Evolutionary conservation across 2,113 vertebrate genomes (phyloP).

Genomic region (Malurus melanocephalus): DNA sequence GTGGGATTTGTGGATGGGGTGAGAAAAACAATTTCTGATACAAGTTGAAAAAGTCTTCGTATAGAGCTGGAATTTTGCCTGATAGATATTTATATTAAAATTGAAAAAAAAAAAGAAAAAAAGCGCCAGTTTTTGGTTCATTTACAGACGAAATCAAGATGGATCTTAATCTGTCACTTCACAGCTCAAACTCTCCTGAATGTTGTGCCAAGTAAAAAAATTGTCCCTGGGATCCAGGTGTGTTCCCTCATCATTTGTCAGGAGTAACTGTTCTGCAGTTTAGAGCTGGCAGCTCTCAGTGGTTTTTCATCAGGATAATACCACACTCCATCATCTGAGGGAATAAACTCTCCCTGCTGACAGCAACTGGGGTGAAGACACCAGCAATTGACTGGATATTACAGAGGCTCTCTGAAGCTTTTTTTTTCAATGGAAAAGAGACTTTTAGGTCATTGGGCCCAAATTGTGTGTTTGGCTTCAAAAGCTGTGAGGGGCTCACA

Average conservation of each 20-base stretch:
- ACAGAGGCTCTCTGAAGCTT: not conserved
- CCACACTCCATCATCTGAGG: not conserved
- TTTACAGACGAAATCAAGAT: not conserved
- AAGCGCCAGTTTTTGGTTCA: not conserved
- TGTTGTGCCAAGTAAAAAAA: not conserved
- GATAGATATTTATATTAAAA: not conserved
- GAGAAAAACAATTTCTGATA: not conserved
- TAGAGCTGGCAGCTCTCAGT: not conserved
- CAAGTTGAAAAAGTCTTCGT: not conserved
- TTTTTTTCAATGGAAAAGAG: not conserved
- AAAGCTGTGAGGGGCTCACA: not conserved
- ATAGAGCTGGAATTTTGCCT: not conserved
- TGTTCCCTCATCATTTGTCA: constrained; percentile 29
- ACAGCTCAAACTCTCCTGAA: not conserved
- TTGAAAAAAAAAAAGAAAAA: not conserved
- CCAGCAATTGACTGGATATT: not conserved
- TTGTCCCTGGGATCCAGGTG: not conserved
- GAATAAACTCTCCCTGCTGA: constrained; percentile 30
- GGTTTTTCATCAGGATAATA: constrained; percentile 38
- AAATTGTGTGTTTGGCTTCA: constrained; percentile 17
- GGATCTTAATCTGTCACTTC: not conserved
- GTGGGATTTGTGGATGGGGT: not conserved
- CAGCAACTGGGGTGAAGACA: not conserved
- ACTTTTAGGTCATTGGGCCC: not conserved
- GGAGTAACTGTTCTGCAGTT: constrained; percentile 1